These are phyloP conservation scores for Nibea albiflora DNA, from an alignment of 2,113 vertebrate species.

Conservation along the genomic window DNA sequence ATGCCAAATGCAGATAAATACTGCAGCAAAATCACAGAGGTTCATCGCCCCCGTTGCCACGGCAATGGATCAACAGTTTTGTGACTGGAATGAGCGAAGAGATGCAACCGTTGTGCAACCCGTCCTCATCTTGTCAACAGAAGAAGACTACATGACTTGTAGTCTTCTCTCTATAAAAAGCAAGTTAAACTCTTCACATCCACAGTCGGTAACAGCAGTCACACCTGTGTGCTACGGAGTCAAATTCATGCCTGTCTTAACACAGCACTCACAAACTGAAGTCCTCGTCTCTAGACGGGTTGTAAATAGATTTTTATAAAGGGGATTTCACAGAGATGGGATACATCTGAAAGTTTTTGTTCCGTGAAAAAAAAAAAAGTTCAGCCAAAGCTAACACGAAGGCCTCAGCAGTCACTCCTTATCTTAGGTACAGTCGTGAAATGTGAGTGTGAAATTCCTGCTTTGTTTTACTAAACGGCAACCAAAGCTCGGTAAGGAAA, in stretches of 20 bases:
- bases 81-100: neutral
- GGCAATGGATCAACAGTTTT: constrained; percentile 24
- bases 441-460: neutral
- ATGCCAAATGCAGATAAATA: constrained; percentile 38
- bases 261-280: neutral
- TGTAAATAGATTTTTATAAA: neutral
- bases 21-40: constrained; percentile 1
- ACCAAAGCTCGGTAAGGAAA: neutral
- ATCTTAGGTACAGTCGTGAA: neutral
- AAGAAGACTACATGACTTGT: too few species aligned
- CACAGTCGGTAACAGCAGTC: neutral
- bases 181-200: neutral
- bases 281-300: neutral
- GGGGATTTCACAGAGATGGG: neutral
- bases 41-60: constrained; percentile 30
- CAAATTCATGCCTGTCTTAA: neutral
- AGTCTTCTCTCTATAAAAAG: neutral
- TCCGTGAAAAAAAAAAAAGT: neutral
- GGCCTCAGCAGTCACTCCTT: neutral
- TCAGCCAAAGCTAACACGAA: neutral
- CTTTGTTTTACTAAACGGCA: neutral
- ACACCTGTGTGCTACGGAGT: neutral
- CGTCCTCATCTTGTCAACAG: too few species aligned
- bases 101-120: neutral
- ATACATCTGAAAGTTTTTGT: neutral